A percentile compares a stretch with the other conserved stretches of the same genome.
These are phyloP conservation scores for Sabatieria punctata DNA, from an alignment of 2,888 invertebrate species.

Conservation along the genomic window DNA sequence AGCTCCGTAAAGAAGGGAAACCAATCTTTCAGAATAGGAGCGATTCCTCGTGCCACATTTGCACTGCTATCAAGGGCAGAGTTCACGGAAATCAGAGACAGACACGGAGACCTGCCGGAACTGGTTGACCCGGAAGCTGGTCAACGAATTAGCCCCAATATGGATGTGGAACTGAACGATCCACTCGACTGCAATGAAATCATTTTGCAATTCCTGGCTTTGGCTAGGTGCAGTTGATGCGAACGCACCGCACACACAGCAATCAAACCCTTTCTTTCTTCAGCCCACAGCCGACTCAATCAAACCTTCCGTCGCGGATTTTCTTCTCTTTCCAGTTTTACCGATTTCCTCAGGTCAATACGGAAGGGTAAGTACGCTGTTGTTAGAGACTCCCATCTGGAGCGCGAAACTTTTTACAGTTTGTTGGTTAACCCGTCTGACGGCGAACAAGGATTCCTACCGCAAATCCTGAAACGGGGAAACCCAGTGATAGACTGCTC, in stretches of 20 bases:
- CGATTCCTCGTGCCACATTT: slow-evolving; percentile 32
- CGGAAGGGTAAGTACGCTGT: slow-evolving; percentile 37
- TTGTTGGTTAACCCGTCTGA: too few relatives aligned
- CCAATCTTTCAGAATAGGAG: slow-evolving; percentile 17
- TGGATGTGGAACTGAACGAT: slow-evolving; percentile 32
- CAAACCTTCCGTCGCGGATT: slow-evolving; percentile 24
- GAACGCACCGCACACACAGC: too few relatives aligned
- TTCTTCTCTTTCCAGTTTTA: slow-evolving; percentile 41
- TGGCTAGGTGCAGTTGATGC: slow-evolving; percentile 28
- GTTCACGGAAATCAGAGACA: slow-evolving; percentile 32
- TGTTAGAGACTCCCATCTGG: too few relatives aligned
- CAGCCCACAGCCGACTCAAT: too few relatives aligned
- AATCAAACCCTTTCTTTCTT: too few relatives aligned
- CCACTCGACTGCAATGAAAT: slow-evolving; percentile 36
- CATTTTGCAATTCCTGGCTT: slow-evolving; percentile 38
- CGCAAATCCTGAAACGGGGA: too few relatives aligned
- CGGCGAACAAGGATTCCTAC: too few relatives aligned
- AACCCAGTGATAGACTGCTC: too few relatives aligned
- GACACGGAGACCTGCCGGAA: slow-evolving; percentile 33
- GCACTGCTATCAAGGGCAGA: slow-evolving; percentile 30
- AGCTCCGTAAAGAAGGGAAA: slow-evolving; percentile 7
- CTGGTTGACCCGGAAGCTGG: slow-evolving; percentile 33
- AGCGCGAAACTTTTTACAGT: too few relatives aligned
- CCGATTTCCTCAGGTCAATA: slow-evolving; percentile 36
- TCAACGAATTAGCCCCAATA: slow-evolving; percentile 10